Base-by-base conservation (phyloP, 2,113 vertebrate species). In the Nycticryphes semicollaris region DNA sequence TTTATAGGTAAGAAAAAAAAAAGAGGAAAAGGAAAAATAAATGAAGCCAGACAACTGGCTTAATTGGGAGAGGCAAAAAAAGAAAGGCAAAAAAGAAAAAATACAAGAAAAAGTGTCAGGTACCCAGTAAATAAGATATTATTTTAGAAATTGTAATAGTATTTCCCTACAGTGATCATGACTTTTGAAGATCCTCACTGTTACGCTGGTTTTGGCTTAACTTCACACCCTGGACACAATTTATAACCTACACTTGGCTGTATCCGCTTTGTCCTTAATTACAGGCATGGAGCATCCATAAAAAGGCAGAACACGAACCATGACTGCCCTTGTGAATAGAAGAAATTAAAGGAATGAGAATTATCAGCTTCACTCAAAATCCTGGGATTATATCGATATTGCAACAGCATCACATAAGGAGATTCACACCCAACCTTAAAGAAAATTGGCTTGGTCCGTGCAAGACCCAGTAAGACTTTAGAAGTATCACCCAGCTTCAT, bases 211-310 rank as follows among this genome's bases (percentile, higher is more conserved):
- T 28, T 47, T 74, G 30, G 39, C 35, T 78, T 56, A 16, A 60
- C 23, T 57, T 48, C 10, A 63, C 0, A 0, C 1, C 0, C 5
- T 30, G 14, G 24, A 63, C 37, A 79, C 27, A 53, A 3, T 60
- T 22, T 12, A 24, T 51, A 24, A 37, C 22, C 10, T 8, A 16
- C 5, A 7, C 4, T 60, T 73, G n/a, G 48, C 16, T 80, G 31
- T n/a, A 47, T 14, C n/a, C 12, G 37, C 35, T 39, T 43, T 41
- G 27, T 47, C n/a, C 41, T 59, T 25, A 51, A 48, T 30, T 37
- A 63, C 9, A 54, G 27, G 11, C 47, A 24, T 2, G 6, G 14
- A 59, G 10, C 8, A 25, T 14, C 31, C 48, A 78, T 5, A 16
- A 7, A 41, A 74, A 47, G 33, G 27, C 47, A 78, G 7, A 20